Conservation (phyloP, 2,888 invertebrate genomes). For the Beris chalybata region DNA sequence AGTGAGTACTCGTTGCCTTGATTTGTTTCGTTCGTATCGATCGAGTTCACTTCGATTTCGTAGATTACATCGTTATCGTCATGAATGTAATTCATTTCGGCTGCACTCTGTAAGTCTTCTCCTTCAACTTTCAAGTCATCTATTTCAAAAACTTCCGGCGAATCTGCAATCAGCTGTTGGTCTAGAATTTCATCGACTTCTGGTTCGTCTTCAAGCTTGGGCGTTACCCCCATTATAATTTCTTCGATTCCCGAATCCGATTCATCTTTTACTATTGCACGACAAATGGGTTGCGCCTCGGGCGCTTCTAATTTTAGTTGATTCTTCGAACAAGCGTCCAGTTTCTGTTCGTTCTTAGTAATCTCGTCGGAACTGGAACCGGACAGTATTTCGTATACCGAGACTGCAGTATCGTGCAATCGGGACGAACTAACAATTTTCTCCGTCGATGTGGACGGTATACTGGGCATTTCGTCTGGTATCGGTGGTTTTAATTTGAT, state of each 20-base stretch:
- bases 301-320: neutral
- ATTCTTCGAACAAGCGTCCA: neutral
- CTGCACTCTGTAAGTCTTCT: neutral
- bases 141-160: conserved; percentile 13
- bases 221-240: neutral
- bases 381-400: neutral
- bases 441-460: conserved; percentile 26
- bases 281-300: neutral
- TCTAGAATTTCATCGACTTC: too few species aligned
- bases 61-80: conserved; percentile 31
- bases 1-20: conserved; percentile 12
- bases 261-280: neutral
- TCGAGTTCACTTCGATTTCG: conserved; percentile 36
- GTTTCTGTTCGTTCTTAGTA: conserved; percentile 1
- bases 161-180: neutral
- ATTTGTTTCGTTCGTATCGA: conserved; percentile 17
- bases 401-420: conserved; percentile 9
- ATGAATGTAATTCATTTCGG: conserved; percentile 13
- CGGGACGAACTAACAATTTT: conserved; percentile 21
- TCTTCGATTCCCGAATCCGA: neutral
- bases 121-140: neutral
- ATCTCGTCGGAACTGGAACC: neutral
- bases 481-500: conserved; percentile 63
- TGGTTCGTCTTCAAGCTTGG: neutral
- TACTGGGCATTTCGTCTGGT: conserved; percentile 49